Base-by-base conservation (phyloP, 2,113 vertebrate genomes). In the Eira barbara region DNA sequence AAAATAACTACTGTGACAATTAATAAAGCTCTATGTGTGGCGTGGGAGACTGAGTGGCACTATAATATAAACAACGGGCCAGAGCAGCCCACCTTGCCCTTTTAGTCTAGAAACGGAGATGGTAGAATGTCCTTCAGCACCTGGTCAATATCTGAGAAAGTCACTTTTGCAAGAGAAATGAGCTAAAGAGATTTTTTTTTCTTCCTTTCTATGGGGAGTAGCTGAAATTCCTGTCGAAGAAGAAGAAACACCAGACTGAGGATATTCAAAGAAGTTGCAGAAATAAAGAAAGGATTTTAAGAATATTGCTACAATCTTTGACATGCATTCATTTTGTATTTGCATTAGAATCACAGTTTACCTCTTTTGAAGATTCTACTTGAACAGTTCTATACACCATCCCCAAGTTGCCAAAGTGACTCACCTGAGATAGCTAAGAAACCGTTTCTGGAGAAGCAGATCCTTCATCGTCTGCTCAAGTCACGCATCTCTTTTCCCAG, bases 141-240 rank as follows among this genome's bases (percentile, higher is more conserved):
- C 31, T 15, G 12, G n/a, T 29, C 21, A 80, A 15, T 80, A n/a
- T 73, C 65, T 71, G 59, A 93, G 34, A 79, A 36, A 65, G 2
- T 39, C 13, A 42, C 4, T n/a, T 76, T 93, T 36, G 10, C 7
- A 95, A 91, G 14, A 71, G 2, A 76, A 76, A 39, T 7, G 1
- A 67, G 4, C 5, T 39, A 34, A 87, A 71, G 3, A 80, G 7
- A 4, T 17, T 47, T 21, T 42, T 42, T 49, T 45, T 29, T 5
- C 5, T 2, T 5, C 3, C 9, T 29, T 42, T 39, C 23, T 34
- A 2, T 45, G 13, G 5, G 4, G 12, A 42, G 3, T 55, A n/a
- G 21, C 45, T 57, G 45, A 92, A 92, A 89, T 45, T 4, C 17
- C 39, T 45, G 1, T 29, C 65, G 21, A 57, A 63, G 29, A 18